These are phyloP conservation scores for Eudemis profundana DNA, from an alignment of 2,888 invertebrate genomes.

Conservation along the genomic window DNA sequence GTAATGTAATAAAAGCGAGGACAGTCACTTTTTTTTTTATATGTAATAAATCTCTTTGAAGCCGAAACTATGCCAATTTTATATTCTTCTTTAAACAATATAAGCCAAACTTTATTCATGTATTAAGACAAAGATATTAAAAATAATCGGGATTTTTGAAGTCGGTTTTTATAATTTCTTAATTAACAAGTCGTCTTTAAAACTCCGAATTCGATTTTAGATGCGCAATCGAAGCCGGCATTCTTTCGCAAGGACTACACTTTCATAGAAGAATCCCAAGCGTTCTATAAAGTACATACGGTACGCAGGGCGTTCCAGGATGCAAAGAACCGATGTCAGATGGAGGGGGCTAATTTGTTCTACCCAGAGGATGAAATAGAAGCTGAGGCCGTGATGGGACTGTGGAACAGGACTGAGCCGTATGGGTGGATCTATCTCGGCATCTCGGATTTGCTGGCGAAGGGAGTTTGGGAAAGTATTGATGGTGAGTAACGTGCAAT, in stretches of 20 bases:
- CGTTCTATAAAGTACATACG: constrained; percentile 51
- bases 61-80: too few relatives aligned
- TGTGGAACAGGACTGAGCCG: constrained; percentile 47
- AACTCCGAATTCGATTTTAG: constrained; percentile 54
- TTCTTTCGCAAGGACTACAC: constrained; percentile 50
- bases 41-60: too few relatives aligned
- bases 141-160: too few relatives aligned
- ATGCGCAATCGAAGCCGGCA: constrained; percentile 51
- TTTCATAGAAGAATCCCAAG: constrained; percentile 43
- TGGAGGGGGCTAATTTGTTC: constrained; percentile 50
- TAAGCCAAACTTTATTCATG: too few relatives aligned
- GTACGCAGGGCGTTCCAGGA: constrained; percentile 46
- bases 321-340: constrained; percentile 45
- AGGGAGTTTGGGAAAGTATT: constrained; percentile 65
- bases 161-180: too few relatives aligned
- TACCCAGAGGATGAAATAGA: constrained; percentile 47
- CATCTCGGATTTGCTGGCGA: constrained; percentile 59
- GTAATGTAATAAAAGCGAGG: too few relatives aligned
- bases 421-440: constrained; percentile 59
- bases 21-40: too few relatives aligned
- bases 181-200: constrained; percentile 7
- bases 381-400: constrained; percentile 37
- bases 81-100: too few relatives aligned
- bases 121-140: too few relatives aligned
- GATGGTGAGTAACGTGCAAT: constrained; percentile 52